Base-by-base conservation (phyloP, 2,888 invertebrate species). In the Anoplius nigerrimus region DNA sequence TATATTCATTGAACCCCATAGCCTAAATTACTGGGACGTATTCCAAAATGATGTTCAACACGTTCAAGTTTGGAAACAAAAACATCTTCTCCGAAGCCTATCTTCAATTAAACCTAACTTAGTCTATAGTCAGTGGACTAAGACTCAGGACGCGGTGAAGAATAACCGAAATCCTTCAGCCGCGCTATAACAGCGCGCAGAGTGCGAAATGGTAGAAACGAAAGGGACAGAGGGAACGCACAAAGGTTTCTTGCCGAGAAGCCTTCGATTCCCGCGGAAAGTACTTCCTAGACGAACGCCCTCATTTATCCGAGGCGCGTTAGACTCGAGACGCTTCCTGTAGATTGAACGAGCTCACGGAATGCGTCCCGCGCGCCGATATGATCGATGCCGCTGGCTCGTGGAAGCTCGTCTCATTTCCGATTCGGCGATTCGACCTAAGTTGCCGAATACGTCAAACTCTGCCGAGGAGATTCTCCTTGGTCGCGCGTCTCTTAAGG, bases 321-420 rank as follows among this genome's bases (percentile, higher is more conserved):
- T 62, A 48, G 51, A 61, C 61, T 27, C 68, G 76, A 57, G 76
- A 66, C 71, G 66, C 66, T 75, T 66, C 57, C 53, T 62, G 66
- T 71, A 62, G 76, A 76, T 76, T 73, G 76, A 71, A 74, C 73
- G 75, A 76, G 69, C 71, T 60, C 46, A 65, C 27, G 52, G 64
- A 61, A 66, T 69, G 62, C 22, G 61, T 54, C 63, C 66, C 66
- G 61, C 70, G 62, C 60, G 61, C 62, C 68, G 68, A 76, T 76
- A 76, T 76, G 76, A 76, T 76, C 71, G 72, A 76, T 67, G 76
- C 51, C 54, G 6, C 46, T 20, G 20, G 34, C 34, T 34, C 34
- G 34, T 34, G 48, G 16, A 48, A 48, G 43, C 53, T 34, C 51
- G 56, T 61, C 71, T 46, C 52, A 60, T 57, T 54, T 60, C 20